Evolutionary conservation across 2,113 vertebrate species (phyloP).

Genomic region (Vireo altiloquus): DNA sequence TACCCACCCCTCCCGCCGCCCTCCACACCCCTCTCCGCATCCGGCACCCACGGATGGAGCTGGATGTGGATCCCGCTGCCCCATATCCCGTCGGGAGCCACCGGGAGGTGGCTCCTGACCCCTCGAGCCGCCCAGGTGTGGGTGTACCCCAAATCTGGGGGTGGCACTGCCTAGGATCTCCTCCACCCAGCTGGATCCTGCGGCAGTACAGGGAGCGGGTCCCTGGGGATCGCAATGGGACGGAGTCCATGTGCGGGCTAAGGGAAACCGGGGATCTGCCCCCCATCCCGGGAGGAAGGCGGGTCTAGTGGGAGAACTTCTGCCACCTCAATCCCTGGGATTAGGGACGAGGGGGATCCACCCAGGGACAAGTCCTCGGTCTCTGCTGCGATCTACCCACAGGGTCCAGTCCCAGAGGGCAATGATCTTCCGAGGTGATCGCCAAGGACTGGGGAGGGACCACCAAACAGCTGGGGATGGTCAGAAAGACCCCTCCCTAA

Average conservation of each 20-base stretch:
- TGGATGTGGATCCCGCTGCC: neutral
- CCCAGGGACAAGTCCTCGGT: neutral
- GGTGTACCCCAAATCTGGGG: too few relatives aligned
- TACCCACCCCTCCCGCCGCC: neutral
- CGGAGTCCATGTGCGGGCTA: neutral
- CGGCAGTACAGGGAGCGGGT: neutral
- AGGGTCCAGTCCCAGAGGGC: neutral
- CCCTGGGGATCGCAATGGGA: neutral
- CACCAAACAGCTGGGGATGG: neutral
- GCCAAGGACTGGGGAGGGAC: neutral
- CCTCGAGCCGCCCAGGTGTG: fast-evolving
- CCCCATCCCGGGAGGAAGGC: neutral
- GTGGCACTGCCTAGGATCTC: neutral
- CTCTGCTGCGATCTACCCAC: neutral
- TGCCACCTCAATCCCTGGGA: neutral
- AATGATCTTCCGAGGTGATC: neutral
- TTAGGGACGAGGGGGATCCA: neutral
- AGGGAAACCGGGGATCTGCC: too few relatives aligned
- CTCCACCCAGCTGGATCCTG: neutral
- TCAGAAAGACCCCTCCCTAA: neutral
- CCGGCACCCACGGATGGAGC: neutral
- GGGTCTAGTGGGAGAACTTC: neutral
- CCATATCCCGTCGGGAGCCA: fast-evolving
- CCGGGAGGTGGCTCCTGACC: neutral
- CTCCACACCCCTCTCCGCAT: neutral